These are phyloP conservation scores for Myotis planiceps DNA, from an alignment of 2,797 vertebrate species.

Conservation along the genomic window DNA sequence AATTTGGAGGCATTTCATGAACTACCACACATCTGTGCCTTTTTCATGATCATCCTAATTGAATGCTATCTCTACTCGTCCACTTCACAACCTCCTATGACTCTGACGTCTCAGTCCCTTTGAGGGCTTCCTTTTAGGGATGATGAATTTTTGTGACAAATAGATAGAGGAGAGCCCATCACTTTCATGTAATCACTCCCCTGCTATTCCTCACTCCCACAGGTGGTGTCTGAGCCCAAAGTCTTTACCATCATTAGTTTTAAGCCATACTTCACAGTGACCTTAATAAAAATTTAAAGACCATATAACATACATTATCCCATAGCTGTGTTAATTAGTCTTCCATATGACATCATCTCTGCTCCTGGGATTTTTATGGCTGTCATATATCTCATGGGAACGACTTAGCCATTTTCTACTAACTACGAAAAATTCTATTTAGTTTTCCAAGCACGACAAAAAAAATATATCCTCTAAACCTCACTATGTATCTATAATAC, in stretches of 20 bases:
- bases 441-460: background rate
- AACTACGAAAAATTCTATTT: constrained; percentile 33
- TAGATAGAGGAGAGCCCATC: background rate
- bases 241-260: constrained; percentile 62
- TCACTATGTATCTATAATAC: background rate
- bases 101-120: background rate
- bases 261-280: constrained; percentile 68
- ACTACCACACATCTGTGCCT: fast-evolving
- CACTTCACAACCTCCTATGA: background rate
- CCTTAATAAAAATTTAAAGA: constrained; percentile 80
- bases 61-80: background rate
- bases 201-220: background rate
- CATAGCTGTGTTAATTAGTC: constrained; percentile 76
- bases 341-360: constrained; percentile 70
- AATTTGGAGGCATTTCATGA: background rate
- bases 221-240: background rate
- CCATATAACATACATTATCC: constrained; percentile 64
- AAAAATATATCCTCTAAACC: background rate
- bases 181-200: background rate
- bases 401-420: constrained; percentile 38
- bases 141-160: background rate
- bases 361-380: constrained; percentile 70
- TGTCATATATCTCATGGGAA: constrained; percentile 63
- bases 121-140: background rate
- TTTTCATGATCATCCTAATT: background rate